Evolutionary conservation across 2,888 invertebrate species (phyloP).

Genomic region (Aphodius granarius): DNA sequence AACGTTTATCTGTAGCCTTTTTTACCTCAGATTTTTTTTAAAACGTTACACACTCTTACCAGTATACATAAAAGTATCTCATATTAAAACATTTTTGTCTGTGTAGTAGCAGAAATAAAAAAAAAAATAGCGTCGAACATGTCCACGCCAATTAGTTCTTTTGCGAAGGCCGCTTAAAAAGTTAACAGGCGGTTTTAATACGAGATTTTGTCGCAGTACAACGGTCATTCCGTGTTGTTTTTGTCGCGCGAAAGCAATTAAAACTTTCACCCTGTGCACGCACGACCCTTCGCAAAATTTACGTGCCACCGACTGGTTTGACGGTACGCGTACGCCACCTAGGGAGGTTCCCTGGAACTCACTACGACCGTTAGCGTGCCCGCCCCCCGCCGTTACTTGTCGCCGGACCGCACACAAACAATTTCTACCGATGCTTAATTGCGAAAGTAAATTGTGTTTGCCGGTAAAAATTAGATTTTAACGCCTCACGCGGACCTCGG

Average conservation of each 20-base stretch:
- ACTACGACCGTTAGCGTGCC: neutral
- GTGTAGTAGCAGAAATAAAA: too few species aligned
- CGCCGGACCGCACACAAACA: neutral
- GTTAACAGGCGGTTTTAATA: neutral
- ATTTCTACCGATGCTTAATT: neutral
- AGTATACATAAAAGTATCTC: too few species aligned
- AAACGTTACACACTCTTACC: too few species aligned
- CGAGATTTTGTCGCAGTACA: neutral
- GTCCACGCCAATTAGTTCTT: neutral
- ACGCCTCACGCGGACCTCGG: neutral
- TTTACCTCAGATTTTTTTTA: too few species aligned
- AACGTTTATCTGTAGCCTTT: too few species aligned
- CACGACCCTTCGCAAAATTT: neutral
- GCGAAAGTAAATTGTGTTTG: neutral
- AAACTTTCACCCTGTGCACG: neutral
- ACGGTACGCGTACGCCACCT: neutral
- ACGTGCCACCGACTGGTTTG: neutral
- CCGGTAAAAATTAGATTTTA: neutral
- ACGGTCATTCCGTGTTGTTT: neutral
- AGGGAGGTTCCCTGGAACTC: neutral
- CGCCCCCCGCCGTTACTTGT: neutral
- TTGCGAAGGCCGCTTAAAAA: neutral
- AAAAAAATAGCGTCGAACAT: neutral
- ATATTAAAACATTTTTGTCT: too few species aligned
- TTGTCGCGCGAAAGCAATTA: neutral